Evolutionary conservation across 1,140 invertebrate species (phyloP).

Genomic region (Drosophila azteca): DNA sequence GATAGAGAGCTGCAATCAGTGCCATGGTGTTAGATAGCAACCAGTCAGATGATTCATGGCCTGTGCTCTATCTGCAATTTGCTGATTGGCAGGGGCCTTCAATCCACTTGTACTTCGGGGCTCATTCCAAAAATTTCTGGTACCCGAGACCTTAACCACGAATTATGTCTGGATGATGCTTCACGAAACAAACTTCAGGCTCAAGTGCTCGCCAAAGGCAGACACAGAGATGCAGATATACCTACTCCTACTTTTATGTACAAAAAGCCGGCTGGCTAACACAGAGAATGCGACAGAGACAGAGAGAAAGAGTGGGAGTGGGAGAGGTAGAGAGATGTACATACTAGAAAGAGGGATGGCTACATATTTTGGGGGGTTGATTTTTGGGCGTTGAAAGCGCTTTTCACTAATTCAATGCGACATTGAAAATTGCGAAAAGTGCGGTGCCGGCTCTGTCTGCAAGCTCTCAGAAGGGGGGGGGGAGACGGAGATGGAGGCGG

Average conservation of each 20-base stretch:
- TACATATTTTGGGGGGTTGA: slow-evolving; percentile 69
- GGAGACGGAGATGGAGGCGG: slow-evolving; percentile 17
- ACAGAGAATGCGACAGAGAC: slow-evolving; percentile 4
- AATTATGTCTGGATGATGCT: slow-evolving; percentile 70
- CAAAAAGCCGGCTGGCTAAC: slow-evolving; percentile 56
- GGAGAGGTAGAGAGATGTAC: background rate
- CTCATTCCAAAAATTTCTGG: background rate
- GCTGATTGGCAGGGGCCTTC: slow-evolving; percentile 8
- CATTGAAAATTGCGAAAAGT: slow-evolving; percentile 76
- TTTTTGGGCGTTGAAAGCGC: slow-evolving; percentile 79
- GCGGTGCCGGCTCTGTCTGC: slow-evolving; percentile 42
- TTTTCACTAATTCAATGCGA: slow-evolving; percentile 83
- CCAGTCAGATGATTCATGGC: slow-evolving; percentile 7
- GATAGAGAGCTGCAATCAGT: background rate
- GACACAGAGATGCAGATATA: slow-evolving; percentile 45
- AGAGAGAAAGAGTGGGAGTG: slow-evolving; percentile 1
- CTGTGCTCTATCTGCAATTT: slow-evolving; percentile 2
- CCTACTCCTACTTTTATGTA: slow-evolving; percentile 4
- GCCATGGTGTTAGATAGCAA: background rate
- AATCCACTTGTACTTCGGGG: slow-evolving; percentile 5
- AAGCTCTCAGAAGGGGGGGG: slow-evolving; percentile 21
- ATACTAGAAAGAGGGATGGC: slow-evolving; percentile 19
- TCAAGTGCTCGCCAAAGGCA: slow-evolving; percentile 70
- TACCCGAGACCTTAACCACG: slow-evolving; percentile 43
- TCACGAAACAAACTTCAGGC: slow-evolving; percentile 56